Evolutionary conservation across 2,113 vertebrate genomes (phyloP).

Genomic region (Passer montanus): DNA sequence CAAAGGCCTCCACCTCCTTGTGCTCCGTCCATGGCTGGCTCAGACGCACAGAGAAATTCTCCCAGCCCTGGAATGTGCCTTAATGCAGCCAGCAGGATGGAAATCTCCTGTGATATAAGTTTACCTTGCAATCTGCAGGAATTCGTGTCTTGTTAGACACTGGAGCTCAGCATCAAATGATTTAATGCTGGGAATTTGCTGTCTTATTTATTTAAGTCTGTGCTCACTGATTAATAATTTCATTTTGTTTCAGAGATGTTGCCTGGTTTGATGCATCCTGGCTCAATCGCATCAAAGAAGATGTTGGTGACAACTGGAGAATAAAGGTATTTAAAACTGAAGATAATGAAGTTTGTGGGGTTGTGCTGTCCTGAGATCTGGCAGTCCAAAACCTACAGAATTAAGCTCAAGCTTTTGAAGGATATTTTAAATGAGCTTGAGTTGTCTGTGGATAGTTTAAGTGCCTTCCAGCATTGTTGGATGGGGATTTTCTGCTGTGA

Average conservation of each 20-base stretch:
- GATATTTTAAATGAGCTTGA: not conserved
- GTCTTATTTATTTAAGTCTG: not conserved
- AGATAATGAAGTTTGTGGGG: not conserved
- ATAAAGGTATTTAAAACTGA: constrained; percentile 85
- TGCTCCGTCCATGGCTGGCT: not conserved
- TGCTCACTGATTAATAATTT: not conserved
- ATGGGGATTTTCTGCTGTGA: not conserved
- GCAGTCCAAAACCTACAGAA: not conserved
- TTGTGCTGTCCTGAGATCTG: not conserved
- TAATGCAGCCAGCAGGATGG: not conserved
- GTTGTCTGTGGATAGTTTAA: not conserved
- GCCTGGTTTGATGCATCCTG: constrained; percentile 89
- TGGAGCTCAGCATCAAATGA: not conserved
- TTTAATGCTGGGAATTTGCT: not conserved
- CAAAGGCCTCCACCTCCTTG: not conserved
- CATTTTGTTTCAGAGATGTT: constrained; percentile 82
- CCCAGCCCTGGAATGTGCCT: not conserved
- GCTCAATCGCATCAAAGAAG: constrained; percentile 92
- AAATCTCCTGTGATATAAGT: not conserved
- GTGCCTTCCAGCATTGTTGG: not conserved
- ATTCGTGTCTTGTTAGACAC: not conserved
- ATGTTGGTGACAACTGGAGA: constrained; percentile 92
- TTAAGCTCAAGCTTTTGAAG: not conserved
- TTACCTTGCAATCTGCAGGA: not conserved
- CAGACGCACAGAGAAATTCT: not conserved